Conservation (phyloP, 2,113 vertebrate genomes). For the Dermatemys mawii region DNA sequence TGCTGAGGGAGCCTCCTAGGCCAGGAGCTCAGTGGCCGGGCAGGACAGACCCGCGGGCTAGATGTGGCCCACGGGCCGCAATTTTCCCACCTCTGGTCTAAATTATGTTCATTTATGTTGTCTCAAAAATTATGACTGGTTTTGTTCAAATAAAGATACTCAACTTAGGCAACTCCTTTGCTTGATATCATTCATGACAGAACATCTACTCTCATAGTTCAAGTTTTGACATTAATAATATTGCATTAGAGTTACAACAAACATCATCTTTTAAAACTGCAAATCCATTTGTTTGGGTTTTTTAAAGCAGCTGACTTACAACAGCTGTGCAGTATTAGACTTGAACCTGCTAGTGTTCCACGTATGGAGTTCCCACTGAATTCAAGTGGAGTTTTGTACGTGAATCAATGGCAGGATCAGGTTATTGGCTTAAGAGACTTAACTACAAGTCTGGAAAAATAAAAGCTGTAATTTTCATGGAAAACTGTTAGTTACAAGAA, state of each 20-base stretch:
- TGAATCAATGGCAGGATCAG: constrained; percentile 28
- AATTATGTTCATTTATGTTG: background rate
- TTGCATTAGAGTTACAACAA: background rate
- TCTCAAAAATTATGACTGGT: background rate
- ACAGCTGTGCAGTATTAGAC: background rate
- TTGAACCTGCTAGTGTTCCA: background rate
- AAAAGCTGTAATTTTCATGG: background rate
- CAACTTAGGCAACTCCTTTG: background rate
- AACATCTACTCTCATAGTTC: background rate
- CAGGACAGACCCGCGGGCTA: too few relatives aligned
- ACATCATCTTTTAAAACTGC: background rate
- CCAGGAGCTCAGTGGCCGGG: too few relatives aligned
- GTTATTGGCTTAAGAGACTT: constrained; percentile 28
- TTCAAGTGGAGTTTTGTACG: background rate
- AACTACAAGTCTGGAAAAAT: constrained; percentile 46
- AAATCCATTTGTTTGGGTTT: background rate
- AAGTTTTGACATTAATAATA: background rate
- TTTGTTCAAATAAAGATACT: background rate
- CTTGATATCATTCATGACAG: background rate
- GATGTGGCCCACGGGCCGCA: too few relatives aligned
- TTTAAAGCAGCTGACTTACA: background rate
- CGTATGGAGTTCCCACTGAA: background rate
- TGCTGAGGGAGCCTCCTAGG: too few relatives aligned
- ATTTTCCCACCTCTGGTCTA: too few relatives aligned
- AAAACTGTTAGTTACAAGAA: constrained; percentile 32